Evolutionary conservation across 2,797 vertebrate genomes (phyloP).

Genomic region (Alca torda): DNA sequence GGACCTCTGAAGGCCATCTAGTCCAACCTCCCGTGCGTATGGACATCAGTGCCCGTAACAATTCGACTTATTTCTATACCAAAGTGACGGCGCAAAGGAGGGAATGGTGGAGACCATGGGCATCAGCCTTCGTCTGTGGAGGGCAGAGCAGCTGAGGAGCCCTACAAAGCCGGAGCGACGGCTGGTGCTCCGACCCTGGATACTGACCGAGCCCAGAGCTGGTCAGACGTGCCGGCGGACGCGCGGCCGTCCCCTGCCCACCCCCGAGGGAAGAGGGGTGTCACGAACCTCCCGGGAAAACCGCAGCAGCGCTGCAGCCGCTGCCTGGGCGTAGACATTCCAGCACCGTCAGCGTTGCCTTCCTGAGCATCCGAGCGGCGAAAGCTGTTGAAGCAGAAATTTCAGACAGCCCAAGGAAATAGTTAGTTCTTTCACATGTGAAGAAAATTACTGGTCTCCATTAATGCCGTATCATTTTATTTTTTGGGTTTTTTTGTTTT

Average conservation of each 20-base stretch:
- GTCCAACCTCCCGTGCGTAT: not conserved
- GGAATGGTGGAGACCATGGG: not conserved
- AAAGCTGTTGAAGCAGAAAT: not conserved
- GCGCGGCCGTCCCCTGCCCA: not conserved
- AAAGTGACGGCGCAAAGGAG: not conserved
- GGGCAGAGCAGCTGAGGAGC: not conserved
- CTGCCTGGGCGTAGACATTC: no score
- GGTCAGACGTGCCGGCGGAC: not conserved
- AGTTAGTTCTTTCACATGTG: not conserved
- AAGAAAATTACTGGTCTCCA: not conserved
- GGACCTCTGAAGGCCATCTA: not conserved
- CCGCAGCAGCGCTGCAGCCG: fast-evolving
- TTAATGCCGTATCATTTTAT: not conserved
- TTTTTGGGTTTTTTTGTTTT: no score
- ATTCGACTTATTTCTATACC: not conserved
- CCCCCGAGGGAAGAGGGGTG: no score
- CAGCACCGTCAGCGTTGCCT: not conserved
- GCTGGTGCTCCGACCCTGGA: not conserved
- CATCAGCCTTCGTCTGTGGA: not conserved
- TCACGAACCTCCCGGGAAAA: not conserved
- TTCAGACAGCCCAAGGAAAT: not conserved
- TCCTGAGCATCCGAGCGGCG: not conserved
- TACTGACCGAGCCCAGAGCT: not conserved
- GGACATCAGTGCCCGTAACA: not conserved
- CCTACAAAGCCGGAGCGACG: not conserved